Conservation (phyloP, 2,113 vertebrate species). For the Candoia aspera region DNA sequence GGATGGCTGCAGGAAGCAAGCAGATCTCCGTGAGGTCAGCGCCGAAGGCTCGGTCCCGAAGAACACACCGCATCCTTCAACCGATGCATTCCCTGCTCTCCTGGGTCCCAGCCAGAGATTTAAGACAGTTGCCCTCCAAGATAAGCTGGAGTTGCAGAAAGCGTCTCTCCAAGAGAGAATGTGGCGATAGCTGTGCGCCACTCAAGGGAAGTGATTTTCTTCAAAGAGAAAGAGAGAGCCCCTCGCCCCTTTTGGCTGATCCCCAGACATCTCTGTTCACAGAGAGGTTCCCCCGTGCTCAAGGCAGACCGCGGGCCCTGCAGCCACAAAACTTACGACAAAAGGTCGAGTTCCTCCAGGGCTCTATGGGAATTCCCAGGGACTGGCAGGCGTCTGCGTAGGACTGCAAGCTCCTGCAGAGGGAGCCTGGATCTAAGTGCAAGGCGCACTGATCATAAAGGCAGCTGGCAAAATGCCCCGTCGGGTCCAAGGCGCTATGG, state of each 20-base stretch:
- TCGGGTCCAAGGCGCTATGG: slow-evolving; percentile 29
- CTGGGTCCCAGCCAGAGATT: background rate
- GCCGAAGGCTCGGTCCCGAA: background rate
- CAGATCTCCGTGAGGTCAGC: rapidly evolving
- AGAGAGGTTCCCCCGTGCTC: rapidly evolving
- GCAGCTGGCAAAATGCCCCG: slow-evolving; percentile 34
- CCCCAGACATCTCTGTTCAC: rapidly evolving
- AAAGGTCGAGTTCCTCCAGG: slow-evolving; percentile 55
- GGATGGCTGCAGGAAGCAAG: slow-evolving; percentile 41
- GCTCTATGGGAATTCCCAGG: slow-evolving; percentile 12
- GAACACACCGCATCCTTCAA: background rate
- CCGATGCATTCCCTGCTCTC: background rate
- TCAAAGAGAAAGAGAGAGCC: too few relatives aligned
- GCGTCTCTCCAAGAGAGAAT: background rate
- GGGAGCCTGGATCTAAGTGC: slow-evolving; percentile 24
- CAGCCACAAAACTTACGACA: slow-evolving; percentile 43
- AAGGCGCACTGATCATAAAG: slow-evolving; percentile 49
- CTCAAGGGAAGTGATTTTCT: background rate
- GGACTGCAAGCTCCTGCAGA: slow-evolving; percentile 52
- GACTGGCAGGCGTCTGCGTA: slow-evolving; percentile 51
- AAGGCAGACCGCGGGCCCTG: rapidly evolving
- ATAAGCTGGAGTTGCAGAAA: background rate
- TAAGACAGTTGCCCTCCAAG: background rate
- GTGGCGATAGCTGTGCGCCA: background rate
- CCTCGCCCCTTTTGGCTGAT: background rate